Conservation (phyloP, 1,140 invertebrate species). For the Drosophila biarmipes region DNA sequence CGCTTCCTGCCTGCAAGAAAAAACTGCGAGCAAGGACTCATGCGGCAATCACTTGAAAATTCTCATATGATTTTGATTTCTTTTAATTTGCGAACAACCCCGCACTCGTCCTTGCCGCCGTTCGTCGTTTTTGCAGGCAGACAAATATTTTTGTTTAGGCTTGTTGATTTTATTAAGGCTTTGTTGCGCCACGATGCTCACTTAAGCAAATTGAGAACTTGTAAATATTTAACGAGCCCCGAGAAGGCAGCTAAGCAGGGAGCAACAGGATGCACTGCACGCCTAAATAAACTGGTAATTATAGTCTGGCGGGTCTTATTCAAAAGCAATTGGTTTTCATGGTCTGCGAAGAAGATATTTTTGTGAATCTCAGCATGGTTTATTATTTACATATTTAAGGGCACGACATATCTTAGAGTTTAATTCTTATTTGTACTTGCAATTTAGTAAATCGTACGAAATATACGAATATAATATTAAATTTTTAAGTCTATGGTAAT, state of each 20-base stretch:
- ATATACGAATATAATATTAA: too few relatives aligned
- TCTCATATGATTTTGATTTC: slow-evolving; percentile 80
- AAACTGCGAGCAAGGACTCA: slow-evolving; percentile 34
- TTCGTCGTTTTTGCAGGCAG: slow-evolving; percentile 15
- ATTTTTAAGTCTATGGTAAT: too few relatives aligned
- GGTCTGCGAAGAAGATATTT: not conserved
- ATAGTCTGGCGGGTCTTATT: not conserved
- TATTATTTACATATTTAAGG: not conserved
- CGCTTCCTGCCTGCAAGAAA: slow-evolving; percentile 33
- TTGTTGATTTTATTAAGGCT: slow-evolving; percentile 57
- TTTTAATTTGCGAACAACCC: slow-evolving; percentile 66
- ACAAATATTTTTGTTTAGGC: slow-evolving; percentile 74
- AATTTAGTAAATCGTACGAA: too few relatives aligned
- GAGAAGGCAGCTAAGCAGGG: not conserved
- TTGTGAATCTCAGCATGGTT: too few relatives aligned
- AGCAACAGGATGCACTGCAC: slow-evolving; percentile 25
- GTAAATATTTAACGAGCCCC: slow-evolving; percentile 59
- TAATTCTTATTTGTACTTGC: too few relatives aligned
- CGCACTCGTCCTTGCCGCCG: too few relatives aligned
- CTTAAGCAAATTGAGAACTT: slow-evolving; percentile 63
- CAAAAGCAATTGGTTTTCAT: not conserved
- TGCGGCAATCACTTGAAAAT: slow-evolving; percentile 71
- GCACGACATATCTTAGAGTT: too few relatives aligned
- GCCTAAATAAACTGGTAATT: slow-evolving; percentile 7
- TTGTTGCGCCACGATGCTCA: slow-evolving; percentile 66